These are phyloP conservation scores for Cheilosia vernalis DNA, from an alignment of 2,888 invertebrate species.

Conservation along the genomic window DNA sequence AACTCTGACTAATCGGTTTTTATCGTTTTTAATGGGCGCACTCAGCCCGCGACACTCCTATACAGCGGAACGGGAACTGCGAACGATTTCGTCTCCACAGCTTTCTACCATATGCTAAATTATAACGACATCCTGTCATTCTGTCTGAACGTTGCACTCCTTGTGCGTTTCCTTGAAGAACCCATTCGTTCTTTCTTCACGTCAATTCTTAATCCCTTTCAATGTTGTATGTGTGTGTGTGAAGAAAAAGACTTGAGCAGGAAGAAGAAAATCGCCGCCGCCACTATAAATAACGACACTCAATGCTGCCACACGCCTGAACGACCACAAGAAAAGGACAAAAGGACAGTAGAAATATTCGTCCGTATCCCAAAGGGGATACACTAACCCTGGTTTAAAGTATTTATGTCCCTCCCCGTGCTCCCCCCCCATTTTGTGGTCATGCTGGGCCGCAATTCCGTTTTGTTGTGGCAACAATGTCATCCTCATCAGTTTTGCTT, in stretches of 20 bases:
- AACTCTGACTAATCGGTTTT: constrained; percentile 13
- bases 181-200: constrained; percentile 4
- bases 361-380: constrained; percentile 51
- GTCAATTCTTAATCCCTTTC: constrained; percentile 36
- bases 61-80: neutral
- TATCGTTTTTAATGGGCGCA: neutral
- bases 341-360: constrained; percentile 43
- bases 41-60: neutral
- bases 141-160: neutral
- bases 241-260: constrained; percentile 7
- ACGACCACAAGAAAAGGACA: constrained; percentile 40
- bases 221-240: neutral
- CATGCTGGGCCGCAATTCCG: constrained; percentile 50
- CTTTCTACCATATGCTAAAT: neutral
- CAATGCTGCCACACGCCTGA: constrained; percentile 47
- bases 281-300: constrained; percentile 61
- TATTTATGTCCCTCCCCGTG: neutral
- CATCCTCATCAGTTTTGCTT: constrained; percentile 48
- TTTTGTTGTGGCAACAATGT: constrained; percentile 65
- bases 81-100: neutral
- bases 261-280: constrained; percentile 54
- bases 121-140: constrained; percentile 58
- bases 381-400: constrained; percentile 57
- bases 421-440: constrained; percentile 34
- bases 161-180: constrained; percentile 46